Evolutionary conservation across 2,888 invertebrate species (phyloP).

Genomic region (Ypsolopha scabrella): DNA sequence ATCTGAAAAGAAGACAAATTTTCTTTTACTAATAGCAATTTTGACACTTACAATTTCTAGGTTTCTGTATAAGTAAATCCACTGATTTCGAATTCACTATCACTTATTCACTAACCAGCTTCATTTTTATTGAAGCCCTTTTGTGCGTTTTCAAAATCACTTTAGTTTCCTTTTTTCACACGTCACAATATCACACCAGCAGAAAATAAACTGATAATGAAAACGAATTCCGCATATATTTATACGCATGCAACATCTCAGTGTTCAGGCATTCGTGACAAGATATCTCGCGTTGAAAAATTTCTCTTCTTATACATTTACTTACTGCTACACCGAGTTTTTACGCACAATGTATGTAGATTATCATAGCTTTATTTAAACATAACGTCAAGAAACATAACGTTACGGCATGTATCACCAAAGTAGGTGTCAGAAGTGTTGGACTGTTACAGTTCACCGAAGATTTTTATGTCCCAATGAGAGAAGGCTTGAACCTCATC

Average conservation of each 20-base stretch:
- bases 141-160: slow-evolving; percentile 20
- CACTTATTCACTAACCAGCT: slow-evolving; percentile 49
- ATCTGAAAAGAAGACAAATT: slow-evolving; percentile 38
- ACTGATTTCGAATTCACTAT: slow-evolving; percentile 17
- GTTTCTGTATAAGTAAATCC: slow-evolving; percentile 11
- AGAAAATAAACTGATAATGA: slow-evolving; percentile 63
- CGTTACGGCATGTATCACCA: too few relatives aligned
- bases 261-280: slow-evolving; percentile 65
- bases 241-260: slow-evolving; percentile 56
- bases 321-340: too few relatives aligned
- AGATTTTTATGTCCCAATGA: too few relatives aligned
- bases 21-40: not conserved
- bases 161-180: slow-evolving; percentile 15
- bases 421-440: too few relatives aligned
- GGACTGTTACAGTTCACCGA: too few relatives aligned
- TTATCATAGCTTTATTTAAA: too few relatives aligned
- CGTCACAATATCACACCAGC: slow-evolving; percentile 53
- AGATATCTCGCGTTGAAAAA: slow-evolving; percentile 27
- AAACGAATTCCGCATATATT: slow-evolving; percentile 68
- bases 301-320: too few relatives aligned
- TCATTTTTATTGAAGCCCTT: slow-evolving; percentile 53
- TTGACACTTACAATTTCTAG: slow-evolving; percentile 23
- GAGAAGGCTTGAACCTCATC: too few relatives aligned
- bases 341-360: too few relatives aligned
- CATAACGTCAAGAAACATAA: too few relatives aligned